phyloP scores from a whole-genome alignment of 2,888 invertebrate genomes.

The Pachydiplax longipennis region DNA sequence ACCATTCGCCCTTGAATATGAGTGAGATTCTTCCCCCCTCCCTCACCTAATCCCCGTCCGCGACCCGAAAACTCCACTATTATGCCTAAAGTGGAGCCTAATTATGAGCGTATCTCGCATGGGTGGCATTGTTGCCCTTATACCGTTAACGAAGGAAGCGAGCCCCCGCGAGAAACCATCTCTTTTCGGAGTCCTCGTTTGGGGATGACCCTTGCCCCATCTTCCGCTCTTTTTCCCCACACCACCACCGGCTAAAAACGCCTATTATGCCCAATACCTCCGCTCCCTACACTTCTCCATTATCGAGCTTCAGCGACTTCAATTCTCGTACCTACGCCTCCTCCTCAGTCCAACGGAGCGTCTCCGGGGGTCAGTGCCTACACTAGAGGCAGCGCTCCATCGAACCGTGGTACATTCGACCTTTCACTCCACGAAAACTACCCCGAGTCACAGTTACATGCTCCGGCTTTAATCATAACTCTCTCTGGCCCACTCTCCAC shows the following conservation, averaged over 20 bases:
- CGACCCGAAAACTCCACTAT: slow-evolving; percentile 2
- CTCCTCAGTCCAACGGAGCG: neutral
- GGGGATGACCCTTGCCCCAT: neutral
- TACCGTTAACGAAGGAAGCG: slow-evolving; percentile 43
- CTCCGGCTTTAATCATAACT: slow-evolving; percentile 34
- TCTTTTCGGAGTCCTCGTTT: neutral
- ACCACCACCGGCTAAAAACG: neutral
- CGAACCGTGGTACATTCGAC: slow-evolving; percentile 34
- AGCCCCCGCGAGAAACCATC: slow-evolving; percentile 25
- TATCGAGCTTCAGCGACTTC: neutral
- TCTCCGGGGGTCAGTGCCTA: slow-evolving; percentile 22
- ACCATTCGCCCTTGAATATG: neutral
- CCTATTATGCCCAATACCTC: neutral
- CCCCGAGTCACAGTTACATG: slow-evolving; percentile 37
- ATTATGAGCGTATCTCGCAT: slow-evolving; percentile 37
- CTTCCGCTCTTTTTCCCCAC: neutral
- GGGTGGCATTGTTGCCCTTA: slow-evolving; percentile 30
- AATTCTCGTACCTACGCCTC: neutral
- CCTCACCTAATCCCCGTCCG: neutral
- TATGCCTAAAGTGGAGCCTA: slow-evolving; percentile 32
- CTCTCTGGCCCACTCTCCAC: neutral
- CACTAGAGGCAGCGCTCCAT: slow-evolving; percentile 27
- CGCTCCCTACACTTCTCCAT: neutral
- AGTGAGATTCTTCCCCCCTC: neutral
- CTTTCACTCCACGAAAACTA: slow-evolving; percentile 39